Base-by-base conservation (phyloP, 2,888 invertebrate species). In the Andrena trimmerana region DNA sequence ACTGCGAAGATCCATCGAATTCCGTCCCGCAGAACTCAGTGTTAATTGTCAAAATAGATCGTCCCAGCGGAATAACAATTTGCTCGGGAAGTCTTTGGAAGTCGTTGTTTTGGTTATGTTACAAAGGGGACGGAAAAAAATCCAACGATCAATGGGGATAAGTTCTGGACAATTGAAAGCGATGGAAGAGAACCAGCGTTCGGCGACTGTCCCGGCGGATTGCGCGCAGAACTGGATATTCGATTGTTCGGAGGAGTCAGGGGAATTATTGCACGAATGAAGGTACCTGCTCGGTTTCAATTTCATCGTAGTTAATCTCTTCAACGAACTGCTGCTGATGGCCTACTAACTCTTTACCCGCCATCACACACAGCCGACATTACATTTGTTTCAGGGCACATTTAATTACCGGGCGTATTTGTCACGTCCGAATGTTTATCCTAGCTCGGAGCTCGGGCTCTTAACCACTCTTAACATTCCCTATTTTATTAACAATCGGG, bases 301-400 rank as follows among this genome's bases (percentile, higher is more conserved):
- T 97, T 95, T 97, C 97, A 95, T 95, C 95, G 94, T 96, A 96
- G 94, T 97, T 96, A 94, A 97, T 97, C 95, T 97, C 97, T 94
- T 96, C 96, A 91, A 97, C 96, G 95, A 96, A 96, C 92, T 95
- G 94, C 89, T 94, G 95, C 87, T 93, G 92, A 86, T 90, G 90
- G 86, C 85, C 87, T 84, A 78, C 81, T 88, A 90, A 74, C 83
- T 90, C 90, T 89, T 89, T 90, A 86, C 86, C 90, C 90, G 93
- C 93, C 93, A 93, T 93, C 91, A 88, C 90, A 82, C 82, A 89
- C 89, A 88, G 89, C 89, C 88, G 79, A 86, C 90, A 89, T 92
- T 88, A 91, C 92, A 91, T 91, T 87, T 76, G 76, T 89, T 86
- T 86, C 90, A 86, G 85, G 71, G 78, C 79, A 89, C 90, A 90